These are phyloP conservation scores for Hyposoter dolosus DNA, from an alignment of 2,888 invertebrate species.

Conservation along the genomic window DNA sequence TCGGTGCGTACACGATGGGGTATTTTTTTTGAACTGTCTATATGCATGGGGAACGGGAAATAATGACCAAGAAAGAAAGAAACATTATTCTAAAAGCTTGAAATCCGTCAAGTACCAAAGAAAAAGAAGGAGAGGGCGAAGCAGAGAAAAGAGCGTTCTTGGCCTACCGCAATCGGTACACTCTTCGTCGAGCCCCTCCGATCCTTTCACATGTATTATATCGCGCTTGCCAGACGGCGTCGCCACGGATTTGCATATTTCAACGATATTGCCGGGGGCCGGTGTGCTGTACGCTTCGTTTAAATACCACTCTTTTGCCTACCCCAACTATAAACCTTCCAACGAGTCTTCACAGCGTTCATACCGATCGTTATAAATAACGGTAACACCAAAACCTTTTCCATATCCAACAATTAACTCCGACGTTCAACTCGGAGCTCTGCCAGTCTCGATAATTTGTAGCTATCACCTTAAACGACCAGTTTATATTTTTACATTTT, in stretches of 20 bases:
- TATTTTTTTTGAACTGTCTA: not conserved
- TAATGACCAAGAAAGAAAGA: not conserved
- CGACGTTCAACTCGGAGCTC: not conserved
- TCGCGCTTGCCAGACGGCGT: slow-evolving; percentile 43
- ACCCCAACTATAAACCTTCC: slow-evolving; percentile 42
- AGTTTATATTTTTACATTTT: not conserved
- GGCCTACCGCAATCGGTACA: slow-evolving; percentile 43
- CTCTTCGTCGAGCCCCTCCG: slow-evolving; percentile 15
- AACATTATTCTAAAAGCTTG: not conserved
- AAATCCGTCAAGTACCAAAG: not conserved
- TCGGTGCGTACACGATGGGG: not conserved
- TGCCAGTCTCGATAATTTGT: slow-evolving; percentile 15
- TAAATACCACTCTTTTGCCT: slow-evolving; percentile 46
- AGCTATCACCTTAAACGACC: slow-evolving; percentile 13
- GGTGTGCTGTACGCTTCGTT: slow-evolving; percentile 42
- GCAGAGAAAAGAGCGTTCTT: slow-evolving; percentile 20
- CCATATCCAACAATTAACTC: slow-evolving; percentile 15
- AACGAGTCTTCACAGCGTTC: slow-evolving; percentile 25
- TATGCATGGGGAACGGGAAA: not conserved
- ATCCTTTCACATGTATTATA: slow-evolving; percentile 21
- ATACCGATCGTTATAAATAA: slow-evolving; percentile 51
- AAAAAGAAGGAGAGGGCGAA: not conserved
- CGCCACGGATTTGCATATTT: slow-evolving; percentile 70
- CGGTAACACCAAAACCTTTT: slow-evolving; percentile 24
- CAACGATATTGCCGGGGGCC: slow-evolving; percentile 67